Evolutionary conservation across 1,140 invertebrate species (phyloP), one percentile per base, ranked within the genome.

Genomic region (Heliconius melpomene): DNA sequence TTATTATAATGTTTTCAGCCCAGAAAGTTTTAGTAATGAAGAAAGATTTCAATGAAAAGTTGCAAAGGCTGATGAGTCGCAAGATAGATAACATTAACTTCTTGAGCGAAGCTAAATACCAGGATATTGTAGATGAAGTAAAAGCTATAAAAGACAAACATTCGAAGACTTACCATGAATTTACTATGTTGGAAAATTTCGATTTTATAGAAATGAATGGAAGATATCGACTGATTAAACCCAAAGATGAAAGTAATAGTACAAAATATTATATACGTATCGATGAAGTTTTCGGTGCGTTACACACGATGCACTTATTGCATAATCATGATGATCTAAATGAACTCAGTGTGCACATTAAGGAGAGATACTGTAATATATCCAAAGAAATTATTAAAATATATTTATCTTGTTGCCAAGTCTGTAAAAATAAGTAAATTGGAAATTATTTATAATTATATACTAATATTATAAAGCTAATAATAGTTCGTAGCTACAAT

Each of bases 361-460:
- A 93, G 85, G 86, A 82, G 1, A 91, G 91, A 82, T 92, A 91
- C 82, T 93, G 90, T 84, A 93, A 93, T 83, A 82, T 93, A 32
- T 90, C 92, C 2, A 91, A 90, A 82, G 90, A 92, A 79, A 88
- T 87, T 20, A 89, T 92, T 1, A 91, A 88, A 84, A 76, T 92
- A 3, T 93, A 92, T 84, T 74, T 91, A 32, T 84, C 72, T 50
- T 90, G 87, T 83, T 93, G 91, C 79, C 82, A 86, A 72, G 57
- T 74, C 38, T 91, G 91, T 85, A 78, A 81, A 20, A 72, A 75
- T 75, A 70, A 60, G 38, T 66, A 7, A 66, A 13, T 57, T 57
- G n/a, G 18, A 7, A 11, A 57, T 57, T 23, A 57, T 23, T 23
- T 57, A 8, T 57, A 23, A 8, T 57, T n/a, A 8, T 23, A 11